Percentiles rank a stretch among this genome's conserved stretches.
phyloP scores from a whole-genome alignment of 2,888 invertebrate species.

The Chrysotoxum bicinctum region DNA sequence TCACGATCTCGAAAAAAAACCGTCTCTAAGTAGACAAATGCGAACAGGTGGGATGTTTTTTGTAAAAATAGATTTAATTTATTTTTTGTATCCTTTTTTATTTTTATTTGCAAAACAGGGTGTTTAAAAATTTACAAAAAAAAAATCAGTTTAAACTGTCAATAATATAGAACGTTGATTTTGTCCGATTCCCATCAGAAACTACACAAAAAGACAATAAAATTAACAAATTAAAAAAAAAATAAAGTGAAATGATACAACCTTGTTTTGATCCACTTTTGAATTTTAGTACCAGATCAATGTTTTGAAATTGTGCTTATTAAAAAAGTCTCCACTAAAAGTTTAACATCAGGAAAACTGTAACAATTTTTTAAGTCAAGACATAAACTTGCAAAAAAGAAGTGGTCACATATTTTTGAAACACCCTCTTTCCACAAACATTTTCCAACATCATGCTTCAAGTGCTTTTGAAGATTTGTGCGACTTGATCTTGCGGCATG shows the following conservation, averaged over 20 bases:
- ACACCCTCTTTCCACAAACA: neutral
- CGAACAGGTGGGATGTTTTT: constrained; percentile 43
- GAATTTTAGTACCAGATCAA: too few relatives aligned
- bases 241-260: neutral
- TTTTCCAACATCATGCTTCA: constrained; percentile 25
- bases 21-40: constrained; percentile 33
- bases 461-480: constrained; percentile 57
- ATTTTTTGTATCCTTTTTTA: neutral
- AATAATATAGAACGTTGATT: neutral
- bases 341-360: too few relatives aligned
- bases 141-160: too few relatives aligned
- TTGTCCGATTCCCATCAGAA: neutral
- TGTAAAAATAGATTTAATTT: constrained; percentile 21
- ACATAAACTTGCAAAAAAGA: neutral
- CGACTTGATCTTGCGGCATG: constrained; percentile 29
- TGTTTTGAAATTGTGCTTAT: too few relatives aligned
- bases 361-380: too few relatives aligned
- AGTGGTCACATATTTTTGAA: neutral
- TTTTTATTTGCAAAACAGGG: neutral
- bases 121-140: neutral
- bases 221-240: neutral
- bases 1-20: constrained; percentile 44
- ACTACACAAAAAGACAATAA: neutral
- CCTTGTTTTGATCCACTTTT: neutral
- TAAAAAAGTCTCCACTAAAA: too few relatives aligned